These are phyloP conservation scores for Stomatorhinus walkeri DNA, from an alignment of 2,797 vertebrate genomes.

Conservation along the genomic window DNA sequence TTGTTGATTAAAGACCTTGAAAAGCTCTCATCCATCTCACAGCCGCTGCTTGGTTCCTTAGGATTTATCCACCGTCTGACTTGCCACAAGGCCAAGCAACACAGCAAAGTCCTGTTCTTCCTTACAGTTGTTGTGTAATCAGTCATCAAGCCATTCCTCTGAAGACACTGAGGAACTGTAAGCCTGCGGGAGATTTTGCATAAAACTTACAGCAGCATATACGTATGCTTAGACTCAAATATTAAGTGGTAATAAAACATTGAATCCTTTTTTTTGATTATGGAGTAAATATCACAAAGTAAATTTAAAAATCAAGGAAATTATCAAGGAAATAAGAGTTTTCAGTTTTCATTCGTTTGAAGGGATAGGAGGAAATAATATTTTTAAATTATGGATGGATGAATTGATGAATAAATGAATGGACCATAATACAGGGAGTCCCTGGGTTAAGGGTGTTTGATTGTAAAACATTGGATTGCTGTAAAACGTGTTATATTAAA, in stretches of 20 bases:
- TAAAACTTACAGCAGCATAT: not conserved
- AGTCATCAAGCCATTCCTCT: not conserved
- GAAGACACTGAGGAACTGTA: not conserved
- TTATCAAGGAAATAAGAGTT: not conserved
- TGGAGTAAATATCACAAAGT: not conserved
- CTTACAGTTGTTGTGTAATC: not conserved
- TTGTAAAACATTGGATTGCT: not conserved
- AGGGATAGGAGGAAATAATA: not conserved
- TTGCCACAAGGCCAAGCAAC: slow-evolving; percentile 54
- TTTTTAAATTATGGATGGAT: not conserved
- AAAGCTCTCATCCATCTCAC: not conserved
- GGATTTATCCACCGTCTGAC: slow-evolving; percentile 29
- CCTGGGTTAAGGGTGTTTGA: not conserved
- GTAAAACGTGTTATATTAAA: not conserved
- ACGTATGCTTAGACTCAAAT: not conserved
- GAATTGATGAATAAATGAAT: not conserved
- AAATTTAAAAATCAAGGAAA: not conserved
- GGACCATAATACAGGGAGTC: not conserved
- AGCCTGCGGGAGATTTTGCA: not conserved
- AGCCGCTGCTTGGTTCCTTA: not conserved
- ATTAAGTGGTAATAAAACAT: not conserved
- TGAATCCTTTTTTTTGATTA: not conserved
- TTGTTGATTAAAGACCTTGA: slow-evolving; percentile 8
- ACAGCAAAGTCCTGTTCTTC: slow-evolving; percentile 51
- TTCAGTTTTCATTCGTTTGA: not conserved